phyloP scores from a whole-genome alignment of 2,113 vertebrate species.

The Lethenteron camtschaticum region DNA sequence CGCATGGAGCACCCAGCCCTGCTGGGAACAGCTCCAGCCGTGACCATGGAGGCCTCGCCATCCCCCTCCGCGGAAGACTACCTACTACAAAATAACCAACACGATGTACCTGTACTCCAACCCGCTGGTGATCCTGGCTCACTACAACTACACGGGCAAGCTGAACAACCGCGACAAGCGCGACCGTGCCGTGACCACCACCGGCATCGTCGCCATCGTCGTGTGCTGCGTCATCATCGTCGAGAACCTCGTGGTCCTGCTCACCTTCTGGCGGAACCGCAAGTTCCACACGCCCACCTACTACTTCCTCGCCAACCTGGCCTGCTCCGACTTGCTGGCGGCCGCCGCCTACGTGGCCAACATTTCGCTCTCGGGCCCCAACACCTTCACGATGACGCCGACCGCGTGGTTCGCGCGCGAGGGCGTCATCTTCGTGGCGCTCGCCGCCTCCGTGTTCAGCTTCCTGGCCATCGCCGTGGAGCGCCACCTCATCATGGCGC shows the following conservation, averaged over 20 bases:
- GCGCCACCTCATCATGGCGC: slow-evolving; percentile 84
- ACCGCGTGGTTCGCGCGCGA: slow-evolving; percentile 82
- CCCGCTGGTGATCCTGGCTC: slow-evolving; percentile 48
- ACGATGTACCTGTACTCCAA: slow-evolving; percentile 30
- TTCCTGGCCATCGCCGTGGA: slow-evolving; percentile 83
- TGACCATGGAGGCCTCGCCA: no score
- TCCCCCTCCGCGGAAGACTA: no score
- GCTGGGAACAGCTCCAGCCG: no score
- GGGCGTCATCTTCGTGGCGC: slow-evolving; percentile 85
- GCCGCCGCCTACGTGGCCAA: slow-evolving; percentile 73
- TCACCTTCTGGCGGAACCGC: slow-evolving; percentile 95
- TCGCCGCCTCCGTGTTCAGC: slow-evolving; percentile 86
- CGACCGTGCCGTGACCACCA: slow-evolving; percentile 30
- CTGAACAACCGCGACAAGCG: slow-evolving; percentile 32
- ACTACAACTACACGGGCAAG: slow-evolving; percentile 94
- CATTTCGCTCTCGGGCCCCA: slow-evolving; percentile 68
- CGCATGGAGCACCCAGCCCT: no score
- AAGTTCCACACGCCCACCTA: slow-evolving; percentile 98
- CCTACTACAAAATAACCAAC: slow-evolving; percentile 9
- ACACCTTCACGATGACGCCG: slow-evolving; percentile 61
- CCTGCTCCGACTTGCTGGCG: slow-evolving; percentile 77
- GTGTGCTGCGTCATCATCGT: slow-evolving; percentile 90
- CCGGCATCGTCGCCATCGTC: slow-evolving; percentile 73
- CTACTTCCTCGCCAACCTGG: slow-evolving; percentile 96
- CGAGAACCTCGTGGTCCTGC: slow-evolving; percentile 76